Percentiles rank a stretch among this genome's conserved stretches.
Evolutionary conservation across 2,797 vertebrate species (phyloP).

Genomic region (Ptychobarbus kaznakovi): DNA sequence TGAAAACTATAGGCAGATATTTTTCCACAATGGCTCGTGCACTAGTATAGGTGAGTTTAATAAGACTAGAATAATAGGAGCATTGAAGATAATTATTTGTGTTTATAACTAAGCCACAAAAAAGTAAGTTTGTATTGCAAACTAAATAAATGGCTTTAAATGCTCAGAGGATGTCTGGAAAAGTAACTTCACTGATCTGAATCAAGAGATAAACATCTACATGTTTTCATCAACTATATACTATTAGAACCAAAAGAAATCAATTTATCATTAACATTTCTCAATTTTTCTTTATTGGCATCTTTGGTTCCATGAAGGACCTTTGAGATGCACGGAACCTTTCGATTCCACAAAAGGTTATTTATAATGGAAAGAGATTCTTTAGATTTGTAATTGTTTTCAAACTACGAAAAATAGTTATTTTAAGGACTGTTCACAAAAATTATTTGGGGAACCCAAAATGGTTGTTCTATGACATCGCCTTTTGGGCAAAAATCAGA

Average conservation of each 20-base stretch:
- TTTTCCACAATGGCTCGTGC: neutral
- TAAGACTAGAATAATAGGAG: neutral
- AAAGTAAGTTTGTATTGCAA: neutral
- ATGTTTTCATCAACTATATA: neutral
- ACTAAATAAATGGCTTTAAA: neutral
- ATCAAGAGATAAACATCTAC: neutral
- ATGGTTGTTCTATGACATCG: neutral
- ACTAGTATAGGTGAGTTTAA: neutral
- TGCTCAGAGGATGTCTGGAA: neutral
- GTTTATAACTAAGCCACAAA: neutral
- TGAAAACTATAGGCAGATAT: slow-evolving; percentile 18
- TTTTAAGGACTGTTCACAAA: neutral
- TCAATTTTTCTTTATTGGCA: too few relatives aligned
- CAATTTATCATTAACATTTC: neutral
- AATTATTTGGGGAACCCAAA: neutral
- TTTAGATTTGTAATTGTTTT: neutral
- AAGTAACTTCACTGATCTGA: neutral
- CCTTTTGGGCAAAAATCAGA: neutral
- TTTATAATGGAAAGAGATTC: neutral
- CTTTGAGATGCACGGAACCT: too few relatives aligned
- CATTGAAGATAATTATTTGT: neutral
- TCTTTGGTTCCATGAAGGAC: too few relatives aligned
- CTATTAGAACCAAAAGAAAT: neutral
- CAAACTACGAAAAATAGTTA: neutral
- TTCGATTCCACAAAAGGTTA: too few relatives aligned